Percentiles rank a stretch among this genome's conserved stretches.
phyloP scores from a whole-genome alignment of 2,888 invertebrate species.

The Acleris laterana region DNA sequence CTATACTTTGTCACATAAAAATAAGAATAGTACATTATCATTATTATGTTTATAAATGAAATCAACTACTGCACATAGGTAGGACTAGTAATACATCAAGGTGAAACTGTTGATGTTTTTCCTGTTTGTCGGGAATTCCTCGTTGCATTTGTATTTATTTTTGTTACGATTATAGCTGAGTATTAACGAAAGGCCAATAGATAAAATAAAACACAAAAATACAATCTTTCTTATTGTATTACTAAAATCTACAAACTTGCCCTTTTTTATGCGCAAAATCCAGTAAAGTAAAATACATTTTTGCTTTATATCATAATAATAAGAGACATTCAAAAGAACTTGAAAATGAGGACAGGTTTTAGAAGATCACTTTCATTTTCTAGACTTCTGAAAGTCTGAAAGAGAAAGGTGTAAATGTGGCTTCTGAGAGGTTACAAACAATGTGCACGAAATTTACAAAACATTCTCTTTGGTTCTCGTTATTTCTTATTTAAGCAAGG shows the following conservation, averaged over 20 bases:
- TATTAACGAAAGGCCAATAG: background rate
- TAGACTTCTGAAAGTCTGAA: conserved; percentile 45
- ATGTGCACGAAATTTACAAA: conserved; percentile 1
- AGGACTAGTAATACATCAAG: background rate
- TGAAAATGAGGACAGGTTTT: conserved; percentile 12
- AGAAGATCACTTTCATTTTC: conserved; percentile 63
- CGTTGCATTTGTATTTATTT: background rate
- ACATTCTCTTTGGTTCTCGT: conserved; percentile 2
- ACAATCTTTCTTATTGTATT: too few relatives aligned
- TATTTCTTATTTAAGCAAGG: conserved; percentile 19
- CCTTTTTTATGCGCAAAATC: background rate
- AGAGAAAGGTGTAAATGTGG: conserved; percentile 46
- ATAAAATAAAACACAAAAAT: too few relatives aligned
- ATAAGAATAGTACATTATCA: too few relatives aligned
- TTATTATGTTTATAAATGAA: too few relatives aligned
- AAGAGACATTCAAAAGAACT: background rate
- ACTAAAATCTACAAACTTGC: too few relatives aligned
- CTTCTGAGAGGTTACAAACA: conserved; percentile 21
- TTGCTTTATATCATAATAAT: background rate
- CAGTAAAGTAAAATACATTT: background rate
- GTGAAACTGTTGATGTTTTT: background rate
- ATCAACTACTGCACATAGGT: too few relatives aligned
- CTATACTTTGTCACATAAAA: too few relatives aligned
- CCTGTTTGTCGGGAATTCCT: background rate
- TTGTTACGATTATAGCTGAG: background rate